Percentiles rank a stretch among this genome's conserved stretches.
phyloP scores from a whole-genome alignment of 2,888 invertebrate genomes.

The Pseudococcus jackbeardsleyi region DNA sequence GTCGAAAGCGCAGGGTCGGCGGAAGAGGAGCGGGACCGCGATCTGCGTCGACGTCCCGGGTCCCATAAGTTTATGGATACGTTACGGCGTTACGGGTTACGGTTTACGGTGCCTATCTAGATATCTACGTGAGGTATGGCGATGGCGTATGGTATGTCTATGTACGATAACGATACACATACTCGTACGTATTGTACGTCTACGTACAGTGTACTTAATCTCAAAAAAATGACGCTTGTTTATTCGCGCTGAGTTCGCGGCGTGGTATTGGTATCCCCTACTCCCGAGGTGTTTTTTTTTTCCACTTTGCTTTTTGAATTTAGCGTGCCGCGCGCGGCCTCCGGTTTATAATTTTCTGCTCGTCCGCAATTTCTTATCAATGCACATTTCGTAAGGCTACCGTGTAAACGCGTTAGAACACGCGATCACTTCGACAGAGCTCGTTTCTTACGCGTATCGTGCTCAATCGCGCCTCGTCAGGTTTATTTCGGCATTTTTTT shows the following conservation, averaged over 20 bases:
- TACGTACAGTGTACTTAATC: too few species aligned
- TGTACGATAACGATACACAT: too few species aligned
- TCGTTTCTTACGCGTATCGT: constrained; percentile 17
- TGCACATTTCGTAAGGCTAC: not conserved
- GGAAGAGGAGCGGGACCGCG: not conserved
- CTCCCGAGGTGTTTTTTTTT: not conserved
- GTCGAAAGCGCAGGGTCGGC: too few species aligned
- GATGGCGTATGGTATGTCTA: too few species aligned
- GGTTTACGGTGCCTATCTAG: too few species aligned
- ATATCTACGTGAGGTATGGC: too few species aligned
- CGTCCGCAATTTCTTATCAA: not conserved
- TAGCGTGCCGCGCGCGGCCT: not conserved
- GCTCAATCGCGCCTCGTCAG: constrained; percentile 23
- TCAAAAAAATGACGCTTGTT: not conserved
- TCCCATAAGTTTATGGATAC: not conserved
- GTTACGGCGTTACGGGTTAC: too few species aligned
- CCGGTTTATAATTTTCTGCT: constrained; percentile 1
- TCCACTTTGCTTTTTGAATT: not conserved
- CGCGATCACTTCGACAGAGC: constrained; percentile 1
- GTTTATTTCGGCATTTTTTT: not conserved
- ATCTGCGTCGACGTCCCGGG: not conserved
- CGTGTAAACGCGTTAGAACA: constrained; percentile 2
- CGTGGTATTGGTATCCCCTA: not conserved
- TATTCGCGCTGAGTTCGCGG: not conserved
- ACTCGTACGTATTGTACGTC: too few species aligned